A percentile compares a stretch with the other conserved stretches of the same genome.
Evolutionary conservation across 1,140 invertebrate species (phyloP).

Genomic region (Coptotermes formosanus): DNA sequence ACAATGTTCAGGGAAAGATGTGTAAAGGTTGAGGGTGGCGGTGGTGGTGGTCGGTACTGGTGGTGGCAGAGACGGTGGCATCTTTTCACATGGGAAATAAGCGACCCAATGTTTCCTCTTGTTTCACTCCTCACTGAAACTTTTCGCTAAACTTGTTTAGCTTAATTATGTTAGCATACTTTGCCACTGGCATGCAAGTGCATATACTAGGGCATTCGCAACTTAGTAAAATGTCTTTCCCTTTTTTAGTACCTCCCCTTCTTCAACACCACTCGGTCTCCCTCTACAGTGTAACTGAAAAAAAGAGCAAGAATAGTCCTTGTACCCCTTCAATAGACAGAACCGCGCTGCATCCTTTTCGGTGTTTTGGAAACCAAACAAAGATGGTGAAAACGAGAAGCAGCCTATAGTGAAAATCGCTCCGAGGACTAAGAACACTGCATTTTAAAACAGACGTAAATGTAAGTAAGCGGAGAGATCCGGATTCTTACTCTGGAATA

Average conservation of each 20-base stretch:
- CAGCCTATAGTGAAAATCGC: background rate
- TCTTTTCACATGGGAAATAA: background rate
- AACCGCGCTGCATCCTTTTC: background rate
- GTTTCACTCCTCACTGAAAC: background rate
- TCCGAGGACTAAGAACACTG: background rate
- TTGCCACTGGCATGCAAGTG: background rate
- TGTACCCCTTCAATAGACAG: background rate
- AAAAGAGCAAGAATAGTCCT: background rate
- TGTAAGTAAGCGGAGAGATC: too few relatives aligned
- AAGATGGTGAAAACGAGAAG: background rate
- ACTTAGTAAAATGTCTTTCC: background rate
- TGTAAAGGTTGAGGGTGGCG: background rate
- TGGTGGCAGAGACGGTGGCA: background rate
- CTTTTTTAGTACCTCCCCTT: background rate
- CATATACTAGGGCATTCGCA: background rate
- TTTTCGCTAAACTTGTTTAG: background rate
- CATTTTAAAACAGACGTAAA: background rate
- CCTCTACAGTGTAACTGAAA: background rate
- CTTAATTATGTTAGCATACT: constrained; percentile 5
- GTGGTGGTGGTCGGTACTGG: too few relatives aligned
- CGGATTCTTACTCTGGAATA: too few relatives aligned
- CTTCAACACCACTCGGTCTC: background rate
- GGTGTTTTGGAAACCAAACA: background rate
- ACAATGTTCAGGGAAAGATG: background rate
- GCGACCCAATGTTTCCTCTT: background rate